A percentile compares a stretch with the other conserved stretches of the same genome.
Evolutionary conservation across 2,888 invertebrate species (phyloP).

Genomic region (Phengaris alcon): DNA sequence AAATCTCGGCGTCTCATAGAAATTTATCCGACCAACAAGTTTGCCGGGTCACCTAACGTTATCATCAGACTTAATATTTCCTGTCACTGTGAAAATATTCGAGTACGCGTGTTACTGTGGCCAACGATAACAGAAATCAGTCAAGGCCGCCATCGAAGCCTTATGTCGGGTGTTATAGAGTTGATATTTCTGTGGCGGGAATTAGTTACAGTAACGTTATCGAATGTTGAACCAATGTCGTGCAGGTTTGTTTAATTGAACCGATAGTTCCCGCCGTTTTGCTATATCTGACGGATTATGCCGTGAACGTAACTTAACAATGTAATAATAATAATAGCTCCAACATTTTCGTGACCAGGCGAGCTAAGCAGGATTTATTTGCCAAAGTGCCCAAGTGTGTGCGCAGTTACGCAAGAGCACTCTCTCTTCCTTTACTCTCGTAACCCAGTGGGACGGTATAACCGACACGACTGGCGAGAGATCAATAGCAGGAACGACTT

Average conservation of each 20-base stretch:
- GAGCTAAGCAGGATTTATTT: no score
- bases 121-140: constrained; percentile 17
- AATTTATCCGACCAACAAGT: background rate
- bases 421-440: no score
- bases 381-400: no score
- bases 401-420: no score
- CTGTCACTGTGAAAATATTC: constrained; percentile 14
- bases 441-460: no score
- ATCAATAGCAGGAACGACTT: no score
- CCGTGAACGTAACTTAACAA: background rate
- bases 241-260: constrained; percentile 42
- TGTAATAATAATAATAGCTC: no score
- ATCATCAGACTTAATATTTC: constrained; percentile 6
- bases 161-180: background rate
- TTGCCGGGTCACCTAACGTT: background rate
- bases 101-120: background rate
- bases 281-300: background rate
- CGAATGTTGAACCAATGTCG: constrained; percentile 47
- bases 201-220: constrained; percentile 35
- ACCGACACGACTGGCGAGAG: no score
- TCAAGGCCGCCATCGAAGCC: background rate
- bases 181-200: background rate
- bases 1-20: background rate
- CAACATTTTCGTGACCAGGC: no score
- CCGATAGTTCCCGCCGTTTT: background rate